Percentiles rank a stretch among this genome's conserved stretches.
Evolutionary conservation across 2,888 invertebrate species (phyloP).

Genomic region (Cactoblastis cactorum): DNA sequence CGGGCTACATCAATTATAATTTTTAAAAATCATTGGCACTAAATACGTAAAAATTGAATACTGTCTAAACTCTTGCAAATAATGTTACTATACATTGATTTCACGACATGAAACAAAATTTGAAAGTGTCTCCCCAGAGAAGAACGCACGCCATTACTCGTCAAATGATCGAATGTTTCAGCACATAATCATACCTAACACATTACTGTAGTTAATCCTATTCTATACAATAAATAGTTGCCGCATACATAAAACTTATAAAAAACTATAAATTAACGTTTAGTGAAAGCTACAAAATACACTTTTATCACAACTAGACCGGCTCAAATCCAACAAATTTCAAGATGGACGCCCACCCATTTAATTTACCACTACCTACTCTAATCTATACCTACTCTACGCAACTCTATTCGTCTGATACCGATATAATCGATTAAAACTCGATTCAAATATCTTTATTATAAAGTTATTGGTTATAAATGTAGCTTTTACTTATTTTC

Average conservation of each 20-base stretch:
- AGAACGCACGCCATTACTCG: constrained; percentile 84
- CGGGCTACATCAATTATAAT: constrained; percentile 33
- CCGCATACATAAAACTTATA: constrained; percentile 70
- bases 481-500: too few relatives aligned
- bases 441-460: neutral
- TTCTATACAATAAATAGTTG: constrained; percentile 68
- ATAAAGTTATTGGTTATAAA: neutral
- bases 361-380: constrained; percentile 47
- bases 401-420: neutral
- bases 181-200: constrained; percentile 83
- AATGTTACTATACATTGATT: constrained; percentile 43
- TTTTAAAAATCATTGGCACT: constrained; percentile 27
- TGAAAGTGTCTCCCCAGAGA: constrained; percentile 80
- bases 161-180: constrained; percentile 74
- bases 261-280: constrained; percentile 68
- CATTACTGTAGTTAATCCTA: constrained; percentile 84
- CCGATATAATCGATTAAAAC: constrained; percentile 11
- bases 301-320: constrained; percentile 81
- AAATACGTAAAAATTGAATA: constrained; percentile 30
- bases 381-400: constrained; percentile 17
- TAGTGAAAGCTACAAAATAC: constrained; percentile 70
- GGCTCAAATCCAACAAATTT: constrained; percentile 87
- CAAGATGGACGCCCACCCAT: constrained; percentile 90
- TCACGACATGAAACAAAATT: constrained; percentile 64
- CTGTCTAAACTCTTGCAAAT: constrained; percentile 37